A percentile compares a stretch with the other conserved stretches of the same genome.
phyloP scores from a whole-genome alignment of 2,113 vertebrate genomes.

The Cavia porcellus region DNA sequence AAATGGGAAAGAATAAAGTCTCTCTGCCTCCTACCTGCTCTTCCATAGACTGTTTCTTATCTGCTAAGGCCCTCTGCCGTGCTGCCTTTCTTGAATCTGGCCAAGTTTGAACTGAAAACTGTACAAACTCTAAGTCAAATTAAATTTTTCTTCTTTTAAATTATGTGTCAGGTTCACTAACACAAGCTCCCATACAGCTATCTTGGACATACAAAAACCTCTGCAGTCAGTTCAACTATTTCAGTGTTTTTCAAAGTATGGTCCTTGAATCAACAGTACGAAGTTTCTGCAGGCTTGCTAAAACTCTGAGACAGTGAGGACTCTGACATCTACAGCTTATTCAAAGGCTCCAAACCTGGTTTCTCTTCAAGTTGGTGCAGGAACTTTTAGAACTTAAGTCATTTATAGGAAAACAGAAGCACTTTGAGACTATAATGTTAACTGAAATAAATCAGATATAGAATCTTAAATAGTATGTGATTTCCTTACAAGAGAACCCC shows the following conservation, averaged over 20 bases:
- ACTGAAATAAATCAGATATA: neutral
- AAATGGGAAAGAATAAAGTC: neutral
- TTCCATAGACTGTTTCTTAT: neutral
- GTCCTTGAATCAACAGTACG: neutral
- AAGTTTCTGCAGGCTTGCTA: neutral
- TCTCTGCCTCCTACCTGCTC: neutral
- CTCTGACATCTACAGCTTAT: neutral
- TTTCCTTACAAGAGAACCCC: neutral
- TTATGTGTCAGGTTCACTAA: neutral
- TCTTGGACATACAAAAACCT: neutral
- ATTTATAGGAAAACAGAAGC: neutral
- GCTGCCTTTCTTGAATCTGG: neutral
- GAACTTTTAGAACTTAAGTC: neutral
- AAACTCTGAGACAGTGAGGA: neutral
- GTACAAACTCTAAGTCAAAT: neutral
- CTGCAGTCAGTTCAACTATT: neutral
- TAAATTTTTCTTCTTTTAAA: neutral
- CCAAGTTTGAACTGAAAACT: neutral
- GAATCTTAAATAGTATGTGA: neutral
- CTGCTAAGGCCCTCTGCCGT: neutral
- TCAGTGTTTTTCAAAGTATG: neutral
- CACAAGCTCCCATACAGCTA: neutral
- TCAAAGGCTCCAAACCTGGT: neutral
- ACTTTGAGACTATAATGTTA: neutral
- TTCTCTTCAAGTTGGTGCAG: neutral